Evolutionary conservation across 2,113 vertebrate genomes (phyloP), one percentile per base, ranked within the genome.

Genomic region (Caranx melampygus): DNA sequence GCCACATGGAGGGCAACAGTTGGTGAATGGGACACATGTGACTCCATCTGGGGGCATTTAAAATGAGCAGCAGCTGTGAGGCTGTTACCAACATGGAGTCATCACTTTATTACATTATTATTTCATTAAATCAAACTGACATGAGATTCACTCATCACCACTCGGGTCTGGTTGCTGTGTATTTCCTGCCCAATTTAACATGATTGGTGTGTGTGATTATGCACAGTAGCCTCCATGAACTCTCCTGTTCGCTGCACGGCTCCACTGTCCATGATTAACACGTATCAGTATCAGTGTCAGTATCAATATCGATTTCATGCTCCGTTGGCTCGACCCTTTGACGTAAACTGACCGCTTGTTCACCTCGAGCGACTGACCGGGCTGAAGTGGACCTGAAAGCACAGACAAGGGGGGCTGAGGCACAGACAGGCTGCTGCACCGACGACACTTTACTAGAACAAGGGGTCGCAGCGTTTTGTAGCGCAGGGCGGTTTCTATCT

Each of bases 181-280:
- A 75, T 82, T 84, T 87, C 75, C 86, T 78, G 81, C 72, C 80
- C 72, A 84, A 92, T 91, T 92, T 86, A 86, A 49, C 72, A 26
- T 69, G 82, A 93, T 84, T 63, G 83, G 63, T 68, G 31, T n/a
- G 63, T 66, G 60, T 84, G 68, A 83, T 84, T 87, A 81, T 60
- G 51, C 54, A 40, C 13, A 15, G 74, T 47, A 78, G 65, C 54
- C 64, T 77, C 40, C 3, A 45, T 60, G 33, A 72, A 65, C 81
- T 54, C 31, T 69, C 69, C 16, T 37, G 3, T 31, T 11, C 5
- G 40, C 40, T 42, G 8, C 40, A 42, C 8, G 8, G 66, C 59
- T 55, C 40, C 55, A 7, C 44, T 20, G 52, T 59, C 42, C 11
- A 7, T 31, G 35, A 40, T 60, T 3, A 44, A 54, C 34, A 16